Base-by-base conservation (phyloP, 2,113 vertebrate genomes). In the Agapornis roseicollis region DNA sequence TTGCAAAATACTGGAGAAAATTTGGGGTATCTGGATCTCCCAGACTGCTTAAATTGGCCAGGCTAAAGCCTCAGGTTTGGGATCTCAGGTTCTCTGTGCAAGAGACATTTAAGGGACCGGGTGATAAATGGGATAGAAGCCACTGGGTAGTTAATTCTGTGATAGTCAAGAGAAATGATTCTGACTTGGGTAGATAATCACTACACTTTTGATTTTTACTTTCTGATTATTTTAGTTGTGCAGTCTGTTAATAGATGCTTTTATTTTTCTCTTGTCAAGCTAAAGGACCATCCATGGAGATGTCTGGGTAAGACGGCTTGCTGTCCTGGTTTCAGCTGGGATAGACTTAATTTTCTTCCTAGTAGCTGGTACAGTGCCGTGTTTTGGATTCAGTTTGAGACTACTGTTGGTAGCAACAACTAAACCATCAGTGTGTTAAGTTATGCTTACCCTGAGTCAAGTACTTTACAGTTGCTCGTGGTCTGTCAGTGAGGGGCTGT, bases 231-330 rank as follows among this genome's bases (percentile, higher is more conserved):
- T 94, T 60, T 85, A 46, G 11, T 70, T 73, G 10, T 88, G 42
- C 39, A 80, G 5, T 56, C 44, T 74, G 41, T 37, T 94, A 88
- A 97, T 29, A 77, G 78, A 80, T 28, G 18, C 70, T 96, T 94
- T 89, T 95, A 6, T 95, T 94, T 95, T 85, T 61, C 76, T 88
- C 79, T 95, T 95, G 73, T 87, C 91, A 97, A 98, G 98, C 93
- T 90, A 98, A 98, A 95, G 96, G 96, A 95, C 94, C 88, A 33
- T 95, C 97, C 6, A 60, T 98, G 93, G 98, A 98, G 90, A 97
- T 98, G 98, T 96, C 96, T 96, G 95, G 98, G 98, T 98, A 92
- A 96, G 98, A 66, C 33, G 35, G 6, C 68, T 82, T 87, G 70
- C 89, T 87, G 83, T 91, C 77, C 81, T 84, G 83, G 89, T 91